A percentile compares a stretch with the other conserved stretches of the same genome.
phyloP scores from a whole-genome alignment of 2,888 invertebrate genomes.

The Epiblema foenella region DNA sequence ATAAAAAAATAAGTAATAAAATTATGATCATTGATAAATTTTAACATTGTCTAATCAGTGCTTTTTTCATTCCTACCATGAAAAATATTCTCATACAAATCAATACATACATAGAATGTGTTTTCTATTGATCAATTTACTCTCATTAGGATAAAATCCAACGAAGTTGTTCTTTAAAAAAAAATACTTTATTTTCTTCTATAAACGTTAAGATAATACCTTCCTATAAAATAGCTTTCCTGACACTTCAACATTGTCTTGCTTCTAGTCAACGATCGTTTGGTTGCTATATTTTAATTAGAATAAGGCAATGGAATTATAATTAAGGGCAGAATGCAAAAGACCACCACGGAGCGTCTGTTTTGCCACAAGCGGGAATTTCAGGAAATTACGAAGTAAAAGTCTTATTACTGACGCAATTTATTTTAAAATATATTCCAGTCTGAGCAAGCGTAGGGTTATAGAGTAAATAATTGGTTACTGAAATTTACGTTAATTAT shows the following conservation, averaged over 20 bases:
- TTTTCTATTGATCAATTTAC: not conserved
- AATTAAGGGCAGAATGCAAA: slow-evolving; percentile 51
- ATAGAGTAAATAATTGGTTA: slow-evolving; percentile 1
- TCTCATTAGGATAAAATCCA: not conserved
- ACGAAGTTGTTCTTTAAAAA: too few species aligned
- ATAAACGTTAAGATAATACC: slow-evolving; percentile 7
- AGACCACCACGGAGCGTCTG: slow-evolving; percentile 50
- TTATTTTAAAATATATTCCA: slow-evolving; percentile 46
- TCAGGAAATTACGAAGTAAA: slow-evolving; percentile 56
- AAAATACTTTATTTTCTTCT: not conserved
- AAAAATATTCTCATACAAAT: too few species aligned
- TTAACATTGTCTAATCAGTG: too few species aligned
- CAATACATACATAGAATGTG: not conserved
- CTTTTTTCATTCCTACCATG: too few species aligned
- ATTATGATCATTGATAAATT: too few species aligned
- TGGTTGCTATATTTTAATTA: slow-evolving; percentile 68
- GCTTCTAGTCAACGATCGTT: slow-evolving; percentile 53
- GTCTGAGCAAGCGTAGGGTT: slow-evolving; percentile 20
- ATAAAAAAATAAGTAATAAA: too few species aligned
- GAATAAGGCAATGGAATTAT: slow-evolving; percentile 58
- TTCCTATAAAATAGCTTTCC: not conserved
- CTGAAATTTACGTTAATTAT: not conserved
- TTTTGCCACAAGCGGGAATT: slow-evolving; percentile 52
- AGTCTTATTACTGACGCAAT: slow-evolving; percentile 53
- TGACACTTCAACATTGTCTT: slow-evolving; percentile 34